Evolutionary conservation across 2,797 vertebrate genomes (phyloP), one percentile per base, ranked within the genome.

Genomic region (Rhinoraja longicauda): DNA sequence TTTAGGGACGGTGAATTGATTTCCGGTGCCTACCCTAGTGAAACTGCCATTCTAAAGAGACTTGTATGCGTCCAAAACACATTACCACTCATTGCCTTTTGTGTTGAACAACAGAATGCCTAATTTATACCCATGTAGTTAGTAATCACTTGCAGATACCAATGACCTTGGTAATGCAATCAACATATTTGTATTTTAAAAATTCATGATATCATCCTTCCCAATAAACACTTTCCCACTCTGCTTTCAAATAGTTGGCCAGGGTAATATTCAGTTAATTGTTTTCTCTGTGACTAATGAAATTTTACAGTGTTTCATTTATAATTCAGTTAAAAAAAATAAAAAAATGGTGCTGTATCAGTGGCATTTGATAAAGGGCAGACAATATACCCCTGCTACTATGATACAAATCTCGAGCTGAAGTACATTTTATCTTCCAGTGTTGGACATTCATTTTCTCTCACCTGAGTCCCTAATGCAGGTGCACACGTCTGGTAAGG

Each of bases 131-230:
- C n/a, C 32, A 36, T n/a, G 62, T 9, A 36, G 84, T 4, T 67
- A n/a, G 62, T 36, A 88, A 36, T 67, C 62, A 21, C n/a, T 88
- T 88, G 59, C 84, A 88, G 62, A 67, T 36, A 88, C 36, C 59
- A 36, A 36, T 13, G n/a, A 88, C 84, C 84, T 88, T 67, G 62
- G n/a, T 32, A 88, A 88, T 88, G 59, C 84, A 88, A 88, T 67
- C n/a, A 88, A 67, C 62, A 19, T 88, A 17, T 88, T 67, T 88
- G 84, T 67, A 67, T 8, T 67, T 67, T 39, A 88, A 88, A 88
- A 67, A 88, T 88, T 88, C n/a, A 67, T 88, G 62, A 67, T 10
- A 88, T 88, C 17, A 88, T 88, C 62, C n/a, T 88, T 88, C 59
- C 88, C 12, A 24, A n/a, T 32, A 88, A 88, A 21, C 84, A 88